Evolutionary conservation across 30 jellyfish, hydroid and myxozoan genomes (phyloP).

Genomic region (Aurelia sp.): DNA sequence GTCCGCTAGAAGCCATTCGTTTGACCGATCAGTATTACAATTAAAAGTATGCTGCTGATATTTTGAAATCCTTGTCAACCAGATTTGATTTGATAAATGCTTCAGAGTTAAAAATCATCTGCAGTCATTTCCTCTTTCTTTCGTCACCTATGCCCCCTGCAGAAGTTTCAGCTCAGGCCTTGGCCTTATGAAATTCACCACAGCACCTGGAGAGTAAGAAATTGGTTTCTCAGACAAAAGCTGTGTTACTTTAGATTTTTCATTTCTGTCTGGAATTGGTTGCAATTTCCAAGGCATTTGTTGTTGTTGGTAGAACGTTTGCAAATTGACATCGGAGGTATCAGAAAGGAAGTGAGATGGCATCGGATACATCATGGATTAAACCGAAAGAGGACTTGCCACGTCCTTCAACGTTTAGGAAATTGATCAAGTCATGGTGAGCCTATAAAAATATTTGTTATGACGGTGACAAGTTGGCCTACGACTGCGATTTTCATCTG

Average conservation of each 20-base stretch:
- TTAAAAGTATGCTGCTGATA: too few relatives aligned
- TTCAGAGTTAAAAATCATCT: neutral
- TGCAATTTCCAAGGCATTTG: too few relatives aligned
- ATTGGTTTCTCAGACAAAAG: neutral
- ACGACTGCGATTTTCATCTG: too few relatives aligned
- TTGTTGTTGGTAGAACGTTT: too few relatives aligned
- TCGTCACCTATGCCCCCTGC: constrained; percentile 27
- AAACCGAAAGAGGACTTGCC: constrained; percentile 25
- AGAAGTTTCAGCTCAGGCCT: neutral
- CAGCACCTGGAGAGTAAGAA: constrained; percentile 5
- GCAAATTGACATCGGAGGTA: too few relatives aligned
- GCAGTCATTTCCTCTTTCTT: neutral
- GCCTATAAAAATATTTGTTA: neutral
- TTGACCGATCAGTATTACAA: too few relatives aligned
- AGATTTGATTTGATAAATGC: neutral
- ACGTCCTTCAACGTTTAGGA: constrained; percentile 23
- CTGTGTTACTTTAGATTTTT: too few relatives aligned
- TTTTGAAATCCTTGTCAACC: neutral
- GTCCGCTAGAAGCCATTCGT: too few relatives aligned
- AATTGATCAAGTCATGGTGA: constrained; percentile 35
- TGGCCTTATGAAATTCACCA: neutral
- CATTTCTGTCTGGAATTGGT: too few relatives aligned
- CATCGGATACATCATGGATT: constrained; percentile 47
- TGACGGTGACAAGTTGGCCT: too few relatives aligned
- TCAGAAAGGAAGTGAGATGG: constrained; percentile 1